phyloP scores from a whole-genome alignment of 2,113 vertebrate genomes.

The Mola mola region DNA sequence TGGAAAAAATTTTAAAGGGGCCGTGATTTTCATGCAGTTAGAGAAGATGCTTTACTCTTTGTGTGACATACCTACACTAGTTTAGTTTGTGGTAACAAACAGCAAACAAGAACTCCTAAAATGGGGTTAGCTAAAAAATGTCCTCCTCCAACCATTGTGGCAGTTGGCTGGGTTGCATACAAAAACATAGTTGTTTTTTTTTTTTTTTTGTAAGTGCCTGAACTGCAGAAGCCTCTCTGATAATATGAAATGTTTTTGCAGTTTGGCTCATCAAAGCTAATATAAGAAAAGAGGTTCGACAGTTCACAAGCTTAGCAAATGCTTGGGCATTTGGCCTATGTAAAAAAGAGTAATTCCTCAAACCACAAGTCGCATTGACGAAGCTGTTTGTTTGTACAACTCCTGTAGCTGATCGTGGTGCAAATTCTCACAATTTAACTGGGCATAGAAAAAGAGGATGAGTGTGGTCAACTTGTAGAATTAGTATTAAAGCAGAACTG shows the following conservation, averaged over 20 bases:
- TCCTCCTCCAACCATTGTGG: conserved; percentile 39
- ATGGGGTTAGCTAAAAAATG: conserved; percentile 74
- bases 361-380: background rate
- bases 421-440: background rate
- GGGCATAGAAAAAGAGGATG: background rate
- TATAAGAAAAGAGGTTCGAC: background rate
- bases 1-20: conserved; percentile 10
- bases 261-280: background rate
- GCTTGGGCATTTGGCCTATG: background rate
- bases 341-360: background rate
- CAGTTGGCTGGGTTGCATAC: conserved; percentile 63
- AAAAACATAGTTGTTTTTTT: conserved; percentile 55
- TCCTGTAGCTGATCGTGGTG: conserved; percentile 4
- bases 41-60: conserved; percentile 35
- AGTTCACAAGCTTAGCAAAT: background rate
- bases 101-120: conserved; percentile 66
- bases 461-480: background rate
- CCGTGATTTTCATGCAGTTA: conserved; percentile 18
- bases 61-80: conserved; percentile 17
- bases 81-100: conserved; percentile 59
- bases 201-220: conserved; percentile 39
- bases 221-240: conserved; percentile 13
- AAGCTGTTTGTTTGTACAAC: conserved; percentile 21
- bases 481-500: too few relatives aligned
- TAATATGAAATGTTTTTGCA: background rate